Evolutionary conservation across 2,113 vertebrate species (phyloP).

Genomic region (Ammodytes dubius): DNA sequence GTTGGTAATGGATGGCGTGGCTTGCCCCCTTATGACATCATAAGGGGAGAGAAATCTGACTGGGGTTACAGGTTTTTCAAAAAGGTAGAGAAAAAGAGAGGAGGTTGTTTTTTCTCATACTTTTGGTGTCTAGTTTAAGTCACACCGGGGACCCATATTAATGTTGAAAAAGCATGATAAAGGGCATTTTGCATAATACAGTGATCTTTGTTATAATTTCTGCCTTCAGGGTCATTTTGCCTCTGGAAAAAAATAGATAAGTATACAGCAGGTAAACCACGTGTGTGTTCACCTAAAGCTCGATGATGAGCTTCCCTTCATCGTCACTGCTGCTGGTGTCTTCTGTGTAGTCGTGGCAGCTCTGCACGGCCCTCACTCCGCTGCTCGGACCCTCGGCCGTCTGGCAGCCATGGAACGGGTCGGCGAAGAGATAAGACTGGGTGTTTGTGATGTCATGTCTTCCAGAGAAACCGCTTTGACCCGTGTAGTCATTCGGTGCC

Average conservation of each 20-base stretch:
- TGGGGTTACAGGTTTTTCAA: no score
- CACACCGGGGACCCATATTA: no score
- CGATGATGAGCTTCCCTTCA: conserved; percentile 85
- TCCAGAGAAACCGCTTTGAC: conserved; percentile 20
- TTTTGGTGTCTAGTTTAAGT: no score
- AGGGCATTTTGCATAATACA: no score
- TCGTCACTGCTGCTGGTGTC: conserved; percentile 85
- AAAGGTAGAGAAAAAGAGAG: no score
- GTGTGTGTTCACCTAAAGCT: conserved; percentile 65
- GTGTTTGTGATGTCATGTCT: conserved; percentile 37
- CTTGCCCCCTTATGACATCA: no score
- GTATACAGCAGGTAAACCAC: conserved; percentile 18
- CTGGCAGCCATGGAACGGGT: conserved; percentile 32
- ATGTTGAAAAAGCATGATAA: no score
- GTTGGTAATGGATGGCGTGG: no score
- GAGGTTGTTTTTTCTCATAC: no score
- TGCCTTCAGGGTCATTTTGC: conserved; percentile 6
- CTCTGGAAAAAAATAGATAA: not conserved
- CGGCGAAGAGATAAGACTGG: conserved; percentile 38
- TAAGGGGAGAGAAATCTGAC: no score
- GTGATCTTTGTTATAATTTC: not conserved
- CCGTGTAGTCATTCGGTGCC: not conserved
- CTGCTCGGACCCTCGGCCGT: conserved; percentile 36
- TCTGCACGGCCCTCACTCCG: conserved; percentile 53
- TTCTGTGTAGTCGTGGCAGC: conserved; percentile 65